Evolutionary conservation across 2,113 vertebrate species (phyloP).

Genomic region (Ranitomeya variabilis): DNA sequence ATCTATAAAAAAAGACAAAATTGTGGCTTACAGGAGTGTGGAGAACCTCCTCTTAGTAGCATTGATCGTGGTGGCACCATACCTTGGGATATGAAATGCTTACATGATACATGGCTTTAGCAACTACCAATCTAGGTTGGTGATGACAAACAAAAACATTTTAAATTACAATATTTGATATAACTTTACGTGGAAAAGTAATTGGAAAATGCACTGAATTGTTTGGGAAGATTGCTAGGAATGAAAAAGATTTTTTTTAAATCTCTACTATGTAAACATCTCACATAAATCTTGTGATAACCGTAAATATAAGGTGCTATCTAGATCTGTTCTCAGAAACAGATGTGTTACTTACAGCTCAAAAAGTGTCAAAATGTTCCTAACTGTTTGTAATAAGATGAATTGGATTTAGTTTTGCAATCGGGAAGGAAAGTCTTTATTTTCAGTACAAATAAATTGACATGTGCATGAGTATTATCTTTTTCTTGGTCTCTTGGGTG

Average conservation of each 20-base stretch:
- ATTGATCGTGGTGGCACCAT: no score
- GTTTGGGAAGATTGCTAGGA: neutral
- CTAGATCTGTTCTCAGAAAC: neutral
- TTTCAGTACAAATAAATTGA: slow-evolving; percentile 38
- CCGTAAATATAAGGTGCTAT: neutral
- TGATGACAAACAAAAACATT: neutral
- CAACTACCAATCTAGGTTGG: no score
- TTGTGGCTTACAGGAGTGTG: no score
- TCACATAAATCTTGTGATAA: neutral
- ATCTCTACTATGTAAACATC: neutral
- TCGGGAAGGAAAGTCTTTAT: slow-evolving; percentile 4
- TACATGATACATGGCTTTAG: no score
- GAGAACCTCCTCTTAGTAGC: no score
- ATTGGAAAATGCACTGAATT: neutral
- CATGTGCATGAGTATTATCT: slow-evolving; percentile 11
- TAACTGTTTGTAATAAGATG: slow-evolving; percentile 31
- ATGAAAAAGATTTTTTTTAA: neutral
- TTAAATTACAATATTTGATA: neutral
- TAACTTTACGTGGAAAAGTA: neutral
- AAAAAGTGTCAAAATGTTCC: slow-evolving; percentile 13
- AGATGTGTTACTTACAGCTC: neutral
- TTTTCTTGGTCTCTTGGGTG: slow-evolving; percentile 37
- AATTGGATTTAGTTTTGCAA: neutral
- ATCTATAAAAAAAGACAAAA: no score
- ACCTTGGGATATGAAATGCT: no score